Evolutionary conservation across 2,888 invertebrate species (phyloP), one percentile per base, ranked within the genome.

Genomic region (Lomographa bimaculata): DNA sequence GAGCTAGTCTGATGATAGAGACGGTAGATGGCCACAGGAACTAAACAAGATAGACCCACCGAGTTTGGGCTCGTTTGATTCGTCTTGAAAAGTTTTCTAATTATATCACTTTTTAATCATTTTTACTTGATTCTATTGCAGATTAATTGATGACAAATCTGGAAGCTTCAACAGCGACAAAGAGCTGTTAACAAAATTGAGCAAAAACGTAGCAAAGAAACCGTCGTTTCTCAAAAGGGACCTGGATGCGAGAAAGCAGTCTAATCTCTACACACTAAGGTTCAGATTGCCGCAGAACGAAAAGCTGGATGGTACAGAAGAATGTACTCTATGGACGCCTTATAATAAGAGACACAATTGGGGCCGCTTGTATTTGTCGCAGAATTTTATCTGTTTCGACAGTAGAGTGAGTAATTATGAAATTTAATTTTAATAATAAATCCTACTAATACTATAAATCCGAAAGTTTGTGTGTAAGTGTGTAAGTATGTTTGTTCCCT

Each of bases 381-480:
- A 95, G 67, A 97, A 96, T 86, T 99, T 97, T 76, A 92, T 98
- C 63, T 99, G 99, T 78, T 99, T 98, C 75, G 95, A 96, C 69
- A 98, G 98, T 80, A 93, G 96, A 90, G 98, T 98, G 71, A 91
- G 91, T n/a, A n/a, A n/a, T n/a, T n/a, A n/a, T n/a, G n/a, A n/a
- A n/a, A n/a, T n/a, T n/a, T n/a, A n/a, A n/a, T n/a, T n/a, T n/a
- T n/a, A n/a, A n/a, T n/a, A n/a, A n/a, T n/a, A n/a, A n/a, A n/a
- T n/a, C n/a, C n/a, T n/a, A n/a, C n/a, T n/a, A n/a, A n/a, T n/a
- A n/a, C n/a, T n/a, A n/a, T n/a, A n/a, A n/a, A n/a, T n/a, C n/a
- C n/a, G n/a, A n/a, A n/a, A n/a, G n/a, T n/a, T n/a, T n/a, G n/a
- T n/a, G n/a, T n/a, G n/a, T n/a, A n/a, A n/a, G n/a, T n/a, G n/a